phyloP scores from a whole-genome alignment of 1,140 invertebrate genomes.

The Cherax quadricarinatus region DNA sequence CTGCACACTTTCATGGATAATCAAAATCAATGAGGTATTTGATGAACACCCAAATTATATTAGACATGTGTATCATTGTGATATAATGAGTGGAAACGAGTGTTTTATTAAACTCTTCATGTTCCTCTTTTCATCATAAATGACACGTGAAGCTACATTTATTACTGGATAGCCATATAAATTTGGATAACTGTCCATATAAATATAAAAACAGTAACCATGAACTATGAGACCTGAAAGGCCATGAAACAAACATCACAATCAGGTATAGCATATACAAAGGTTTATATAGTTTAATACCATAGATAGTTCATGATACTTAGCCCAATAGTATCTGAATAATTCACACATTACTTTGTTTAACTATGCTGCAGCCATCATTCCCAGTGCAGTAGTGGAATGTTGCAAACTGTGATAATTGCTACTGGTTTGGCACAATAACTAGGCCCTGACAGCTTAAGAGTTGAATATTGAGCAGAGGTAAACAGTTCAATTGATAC shows the following conservation, averaged over 20 bases:
- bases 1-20: no score
- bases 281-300: background rate
- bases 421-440: slow-evolving; percentile 55
- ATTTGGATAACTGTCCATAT: background rate
- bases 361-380: slow-evolving; percentile 42
- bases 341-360: background rate
- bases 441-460: slow-evolving; percentile 38
- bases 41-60: background rate
- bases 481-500: slow-evolving; percentile 50
- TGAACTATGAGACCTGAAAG: background rate
- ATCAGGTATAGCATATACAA: background rate
- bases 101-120: background rate
- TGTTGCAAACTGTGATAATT: slow-evolving; percentile 44
- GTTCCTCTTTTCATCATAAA: background rate
- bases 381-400: slow-evolving; percentile 43
- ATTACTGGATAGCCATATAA: background rate
- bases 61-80: background rate
- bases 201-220: background rate
- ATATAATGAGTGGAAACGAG: no score
- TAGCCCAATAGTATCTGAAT: background rate
- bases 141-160: background rate
- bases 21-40: background rate
- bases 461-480: slow-evolving; percentile 45
- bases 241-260: background rate
- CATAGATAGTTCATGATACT: background rate